These are phyloP conservation scores for Elaphurus davidianus DNA, from an alignment of 2,113 vertebrate species.

Conservation along the genomic window DNA sequence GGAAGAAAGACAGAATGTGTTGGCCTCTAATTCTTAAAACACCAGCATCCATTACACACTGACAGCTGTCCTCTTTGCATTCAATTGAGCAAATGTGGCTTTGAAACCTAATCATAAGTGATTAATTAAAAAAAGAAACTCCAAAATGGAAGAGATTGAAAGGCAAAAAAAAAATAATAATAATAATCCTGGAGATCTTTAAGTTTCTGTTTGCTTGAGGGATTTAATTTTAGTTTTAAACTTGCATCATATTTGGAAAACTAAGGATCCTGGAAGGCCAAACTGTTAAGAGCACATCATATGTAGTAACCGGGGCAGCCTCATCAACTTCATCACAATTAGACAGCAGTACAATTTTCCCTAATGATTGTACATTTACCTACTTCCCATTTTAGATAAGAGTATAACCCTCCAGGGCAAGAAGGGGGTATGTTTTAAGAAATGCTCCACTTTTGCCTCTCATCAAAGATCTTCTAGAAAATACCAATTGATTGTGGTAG, in stretches of 20 bases:
- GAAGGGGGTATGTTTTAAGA: not conserved
- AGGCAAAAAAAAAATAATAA: not conserved
- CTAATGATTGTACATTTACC: not conserved
- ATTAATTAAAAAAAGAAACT: not conserved
- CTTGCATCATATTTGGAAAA: constrained; percentile 67
- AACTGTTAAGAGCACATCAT: constrained; percentile 38
- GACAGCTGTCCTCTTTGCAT: constrained; percentile 28
- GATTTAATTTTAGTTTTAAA: constrained; percentile 68
- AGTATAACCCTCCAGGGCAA: not conserved
- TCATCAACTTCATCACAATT: not conserved
- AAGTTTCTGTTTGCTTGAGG: constrained; percentile 62
- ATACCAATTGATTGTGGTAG: not conserved
- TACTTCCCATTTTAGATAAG: not conserved
- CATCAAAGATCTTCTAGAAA: constrained; percentile 6
- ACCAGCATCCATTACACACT: not conserved
- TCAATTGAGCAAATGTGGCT: not conserved
- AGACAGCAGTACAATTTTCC: constrained; percentile 20
- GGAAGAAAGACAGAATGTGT: constrained; percentile 48
- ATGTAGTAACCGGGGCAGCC: not conserved
- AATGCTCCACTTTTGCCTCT: not conserved
- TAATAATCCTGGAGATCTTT: not conserved
- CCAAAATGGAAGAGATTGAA: constrained; percentile 10
- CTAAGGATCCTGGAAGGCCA: constrained; percentile 65
- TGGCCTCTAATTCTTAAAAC: constrained; percentile 62
- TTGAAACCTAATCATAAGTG: constrained; percentile 58